Base-by-base conservation (phyloP, 2,888 invertebrate genomes). In the Sarcophaga rosellei region DNA sequence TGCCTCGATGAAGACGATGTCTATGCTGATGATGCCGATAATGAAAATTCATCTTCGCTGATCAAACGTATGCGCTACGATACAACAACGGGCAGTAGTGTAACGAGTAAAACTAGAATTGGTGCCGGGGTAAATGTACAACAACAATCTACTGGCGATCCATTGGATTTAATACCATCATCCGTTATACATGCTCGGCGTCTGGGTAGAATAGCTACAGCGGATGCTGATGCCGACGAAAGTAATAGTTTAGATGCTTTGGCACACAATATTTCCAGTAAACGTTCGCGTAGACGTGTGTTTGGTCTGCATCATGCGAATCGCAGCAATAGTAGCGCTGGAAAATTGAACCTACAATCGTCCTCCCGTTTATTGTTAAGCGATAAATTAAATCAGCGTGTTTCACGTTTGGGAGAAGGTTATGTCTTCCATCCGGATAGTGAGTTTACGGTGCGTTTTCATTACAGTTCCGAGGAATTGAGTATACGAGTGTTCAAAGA, bases 401-500 rank as follows among this genome's bases (percentile, higher is more conserved):
- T 83, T 53, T 79, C 85, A 70, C 89, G 91, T 68, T 78, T 86
- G 68, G 90, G 91, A 65, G 91, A 92, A 81, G 92, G 91, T 63
- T 92, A 92, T 78, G 89, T 91, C 84, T 92, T 92, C 88, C 90
- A 92, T 77, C 90, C 92, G 86, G 91, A 92, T 74, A 90, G 84
- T 78, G 90, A 92, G 81, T 90, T 91, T 81, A 92, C 91, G 85
- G 83, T 92, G 75, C 90, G 90, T 73, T 92, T 91, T 87, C 93
- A 92, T 88, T 91, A 91, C 88, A 91, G 91, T 88, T 90, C 91
- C 78, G 91, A 91, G 25, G 91, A 93, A 89, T 91, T 93, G 84
- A 93, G 91, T 89, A 90, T 90, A 88, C 92, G 92, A 65, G 92
- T 92, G 84, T 93, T 92, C 87, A 92, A 92, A 89, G 91, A 92